Evolutionary conservation across 92 coral and sea anemone genomes (phyloP), one percentile per base, ranked within the genome.

Genomic region (Isaurus tuberculatus): DNA sequence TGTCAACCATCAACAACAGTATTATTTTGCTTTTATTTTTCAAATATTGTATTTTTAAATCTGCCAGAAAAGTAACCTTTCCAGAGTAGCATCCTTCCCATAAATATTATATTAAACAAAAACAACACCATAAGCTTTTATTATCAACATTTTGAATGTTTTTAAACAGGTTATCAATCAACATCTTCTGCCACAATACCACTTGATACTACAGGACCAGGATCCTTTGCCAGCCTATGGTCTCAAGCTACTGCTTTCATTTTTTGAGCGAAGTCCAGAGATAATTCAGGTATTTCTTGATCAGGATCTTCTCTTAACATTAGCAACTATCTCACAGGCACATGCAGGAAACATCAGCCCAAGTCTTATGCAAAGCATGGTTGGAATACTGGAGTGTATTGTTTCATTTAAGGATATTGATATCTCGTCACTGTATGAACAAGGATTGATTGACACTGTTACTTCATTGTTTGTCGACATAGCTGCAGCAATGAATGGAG

Each of bases 141-240:
- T 48, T 7, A 36, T 73, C 13, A 43, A 20, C 61, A 16, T 71
- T 80, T 68, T 17, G 43, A n/a, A 37, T 11, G 15, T 67, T 68
- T 70, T 33, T 26, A 64, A 49, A 13, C 93, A 96, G 99, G 93
- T 96, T 30, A 92, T 96, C 85, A 88, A 83, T 65, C 79, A 91
- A 31, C 91, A 94, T 34, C 88, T 96, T 28, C 85, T 96, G 6
- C 99, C 95, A 6, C 98, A 92, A 65, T 96, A 96, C 78, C 92
- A 94, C 78, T 81, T 92, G 29, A 96, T 96, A 79, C 86, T 96
- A 26, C 98, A 92, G 92, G 99, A 96, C 84, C 99, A 97, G 73
- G 98, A 97, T 75, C 99, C 99, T 75, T 83, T 97, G 75, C 99
- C 99, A 0, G 94, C 98, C 44, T 97, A 94, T 79, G 99, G 94